phyloP scores from a whole-genome alignment of 2,113 vertebrate genomes.

The Percina caprodes region DNA sequence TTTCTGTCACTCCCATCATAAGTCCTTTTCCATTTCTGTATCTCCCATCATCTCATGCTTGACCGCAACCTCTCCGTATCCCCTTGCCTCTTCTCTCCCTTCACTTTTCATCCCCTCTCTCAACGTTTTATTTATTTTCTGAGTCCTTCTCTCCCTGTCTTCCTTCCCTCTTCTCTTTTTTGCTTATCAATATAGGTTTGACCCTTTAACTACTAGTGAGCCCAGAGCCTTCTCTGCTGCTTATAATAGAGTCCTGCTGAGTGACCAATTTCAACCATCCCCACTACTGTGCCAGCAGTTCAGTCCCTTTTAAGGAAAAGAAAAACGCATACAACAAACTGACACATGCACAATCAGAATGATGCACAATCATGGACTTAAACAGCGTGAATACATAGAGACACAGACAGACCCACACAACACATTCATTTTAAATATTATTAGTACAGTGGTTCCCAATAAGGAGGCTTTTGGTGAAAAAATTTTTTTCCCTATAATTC shows the following conservation, averaged over 20 bases:
- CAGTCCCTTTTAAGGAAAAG: background rate
- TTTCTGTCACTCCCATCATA: background rate
- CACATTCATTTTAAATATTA: background rate
- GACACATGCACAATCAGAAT: background rate
- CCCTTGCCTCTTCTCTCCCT: background rate
- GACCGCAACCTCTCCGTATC: background rate
- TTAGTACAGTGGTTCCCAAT: background rate
- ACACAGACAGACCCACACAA: background rate
- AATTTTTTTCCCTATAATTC: too few species aligned
- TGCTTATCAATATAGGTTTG: background rate
- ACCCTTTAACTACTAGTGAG: conserved; percentile 24
- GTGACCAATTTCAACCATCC: conserved; percentile 27
- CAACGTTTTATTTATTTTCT: background rate
- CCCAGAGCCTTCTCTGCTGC: conserved; percentile 29
- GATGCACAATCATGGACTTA: background rate
- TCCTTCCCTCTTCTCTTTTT: background rate
- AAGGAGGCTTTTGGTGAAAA: too few species aligned
- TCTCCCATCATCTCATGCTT: background rate
- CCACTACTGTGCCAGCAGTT: conserved; percentile 22
- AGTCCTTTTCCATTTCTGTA: background rate
- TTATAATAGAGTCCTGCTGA: conserved; percentile 49
- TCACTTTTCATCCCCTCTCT: background rate
- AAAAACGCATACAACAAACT: background rate
- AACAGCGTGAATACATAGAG: background rate
- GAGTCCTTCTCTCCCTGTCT: background rate